Evolutionary conservation across 2,888 invertebrate species (phyloP).

Genomic region (Clanis bilineata): DNA sequence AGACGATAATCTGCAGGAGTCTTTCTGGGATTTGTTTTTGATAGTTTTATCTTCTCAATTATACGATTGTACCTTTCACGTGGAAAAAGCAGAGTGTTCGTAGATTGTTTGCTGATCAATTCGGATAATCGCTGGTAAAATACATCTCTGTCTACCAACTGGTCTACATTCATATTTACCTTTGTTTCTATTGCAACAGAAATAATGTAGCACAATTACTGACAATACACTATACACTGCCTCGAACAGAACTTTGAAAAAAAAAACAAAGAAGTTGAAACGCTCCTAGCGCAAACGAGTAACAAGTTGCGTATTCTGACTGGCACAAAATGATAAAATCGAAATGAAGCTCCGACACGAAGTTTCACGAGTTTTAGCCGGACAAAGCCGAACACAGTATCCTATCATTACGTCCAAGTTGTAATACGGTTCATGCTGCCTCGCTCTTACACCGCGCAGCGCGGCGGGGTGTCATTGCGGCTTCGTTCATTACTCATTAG

Average conservation of each 20-base stretch:
- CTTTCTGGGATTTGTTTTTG: conserved; percentile 38
- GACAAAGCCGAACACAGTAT: conserved; percentile 39
- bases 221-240: background rate
- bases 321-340: conserved; percentile 33
- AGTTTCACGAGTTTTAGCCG: conserved; percentile 36
- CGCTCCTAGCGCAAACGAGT: background rate
- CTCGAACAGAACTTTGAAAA: background rate
- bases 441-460: background rate
- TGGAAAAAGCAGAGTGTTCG: conserved; percentile 45
- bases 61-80: conserved; percentile 42
- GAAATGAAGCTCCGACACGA: conserved; percentile 34
- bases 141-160: conserved; percentile 45
- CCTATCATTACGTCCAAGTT: conserved; percentile 20
- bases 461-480: background rate
- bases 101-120: conserved; percentile 36
- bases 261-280: background rate
- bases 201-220: background rate
- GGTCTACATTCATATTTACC: conserved; percentile 23
- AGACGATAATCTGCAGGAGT: conserved; percentile 48
- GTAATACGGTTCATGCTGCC: conserved; percentile 2
- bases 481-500: conserved; percentile 17
- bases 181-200: background rate
- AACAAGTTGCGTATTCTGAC: conserved; percentile 31
- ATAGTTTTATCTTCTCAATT: conserved; percentile 46
- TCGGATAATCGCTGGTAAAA: conserved; percentile 45